Evolutionary conservation across 1,140 invertebrate genomes (phyloP).

Genomic region (Thrips palmi): DNA sequence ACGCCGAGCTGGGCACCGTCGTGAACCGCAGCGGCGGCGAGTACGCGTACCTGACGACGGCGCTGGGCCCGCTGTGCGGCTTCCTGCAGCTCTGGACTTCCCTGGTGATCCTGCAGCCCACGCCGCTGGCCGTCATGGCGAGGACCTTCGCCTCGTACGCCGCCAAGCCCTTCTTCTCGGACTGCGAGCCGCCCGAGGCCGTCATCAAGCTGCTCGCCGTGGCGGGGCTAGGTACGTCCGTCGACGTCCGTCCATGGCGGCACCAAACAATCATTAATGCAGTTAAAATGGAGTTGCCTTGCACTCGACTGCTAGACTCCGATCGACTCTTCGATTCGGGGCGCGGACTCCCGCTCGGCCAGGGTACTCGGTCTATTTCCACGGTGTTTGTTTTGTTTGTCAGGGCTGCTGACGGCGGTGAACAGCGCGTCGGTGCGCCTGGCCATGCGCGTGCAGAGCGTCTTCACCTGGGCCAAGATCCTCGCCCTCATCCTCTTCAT

Average conservation of each 20-base stretch:
- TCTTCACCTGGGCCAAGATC: constrained; percentile 80
- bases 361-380: not conserved
- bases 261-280: too few species aligned
- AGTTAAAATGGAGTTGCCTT: too few species aligned
- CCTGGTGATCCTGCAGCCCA: constrained; percentile 64
- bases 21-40: constrained; percentile 58
- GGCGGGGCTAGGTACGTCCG: constrained; percentile 54
- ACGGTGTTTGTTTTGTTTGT: constrained; percentile 13
- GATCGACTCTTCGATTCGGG: too few species aligned
- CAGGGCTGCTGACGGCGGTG: constrained; percentile 70
- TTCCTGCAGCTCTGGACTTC: constrained; percentile 80
- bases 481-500: constrained; percentile 68
- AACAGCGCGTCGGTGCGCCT: constrained; percentile 77
- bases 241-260: too few species aligned
- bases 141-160: constrained; percentile 64
- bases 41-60: constrained; percentile 70
- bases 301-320: too few species aligned
- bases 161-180: constrained; percentile 63
- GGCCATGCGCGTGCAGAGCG: constrained; percentile 75
- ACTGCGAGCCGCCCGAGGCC: constrained; percentile 43
- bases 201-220: constrained; percentile 52
- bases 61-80: constrained; percentile 74
- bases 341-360: too few species aligned
- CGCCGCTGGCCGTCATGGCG: constrained; percentile 66
- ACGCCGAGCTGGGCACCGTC: constrained; percentile 68